These are phyloP conservation scores for Dynastes grantii DNA, from an alignment of 2,888 invertebrate genomes.

Conservation along the genomic window DNA sequence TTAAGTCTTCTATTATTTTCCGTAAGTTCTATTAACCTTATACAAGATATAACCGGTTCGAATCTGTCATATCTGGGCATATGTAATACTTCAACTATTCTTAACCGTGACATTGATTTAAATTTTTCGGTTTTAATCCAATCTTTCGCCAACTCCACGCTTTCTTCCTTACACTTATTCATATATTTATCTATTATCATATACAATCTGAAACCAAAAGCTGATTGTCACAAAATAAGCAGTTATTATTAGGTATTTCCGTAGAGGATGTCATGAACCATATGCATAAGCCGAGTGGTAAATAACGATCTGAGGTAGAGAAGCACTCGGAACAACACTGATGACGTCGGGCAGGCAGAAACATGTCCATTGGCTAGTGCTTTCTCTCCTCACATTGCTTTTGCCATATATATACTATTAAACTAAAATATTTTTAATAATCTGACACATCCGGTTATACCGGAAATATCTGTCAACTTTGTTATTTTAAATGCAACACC, in stretches of 20 bases:
- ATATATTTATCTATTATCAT: conserved; percentile 26
- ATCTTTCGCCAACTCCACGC: conserved; percentile 11
- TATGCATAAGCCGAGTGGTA: too few relatives aligned
- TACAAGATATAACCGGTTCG: conserved; percentile 33
- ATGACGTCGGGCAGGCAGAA: too few relatives aligned
- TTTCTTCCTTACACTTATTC: conserved; percentile 41
- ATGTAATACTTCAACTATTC: conserved; percentile 32
- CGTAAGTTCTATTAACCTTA: conserved; percentile 29
- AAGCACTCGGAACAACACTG: too few relatives aligned
- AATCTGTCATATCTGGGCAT: conserved; percentile 35
- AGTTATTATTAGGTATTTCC: neutral
- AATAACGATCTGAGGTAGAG: too few relatives aligned
- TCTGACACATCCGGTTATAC: too few relatives aligned
- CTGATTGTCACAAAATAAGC: neutral
- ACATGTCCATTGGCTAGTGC: too few relatives aligned
- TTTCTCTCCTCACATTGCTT: too few relatives aligned
- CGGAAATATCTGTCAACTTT: too few relatives aligned
- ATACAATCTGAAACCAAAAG: conserved; percentile 24
- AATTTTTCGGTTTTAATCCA: conserved; percentile 30
- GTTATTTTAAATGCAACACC: too few relatives aligned
- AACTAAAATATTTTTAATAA: too few relatives aligned
- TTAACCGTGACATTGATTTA: conserved; percentile 22
- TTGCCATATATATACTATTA: too few relatives aligned
- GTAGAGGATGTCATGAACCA: neutral
- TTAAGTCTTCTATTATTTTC: conserved; percentile 29